Base-by-base conservation (phyloP, 2,888 invertebrate genomes). In the Pemphredon lugubris region DNA sequence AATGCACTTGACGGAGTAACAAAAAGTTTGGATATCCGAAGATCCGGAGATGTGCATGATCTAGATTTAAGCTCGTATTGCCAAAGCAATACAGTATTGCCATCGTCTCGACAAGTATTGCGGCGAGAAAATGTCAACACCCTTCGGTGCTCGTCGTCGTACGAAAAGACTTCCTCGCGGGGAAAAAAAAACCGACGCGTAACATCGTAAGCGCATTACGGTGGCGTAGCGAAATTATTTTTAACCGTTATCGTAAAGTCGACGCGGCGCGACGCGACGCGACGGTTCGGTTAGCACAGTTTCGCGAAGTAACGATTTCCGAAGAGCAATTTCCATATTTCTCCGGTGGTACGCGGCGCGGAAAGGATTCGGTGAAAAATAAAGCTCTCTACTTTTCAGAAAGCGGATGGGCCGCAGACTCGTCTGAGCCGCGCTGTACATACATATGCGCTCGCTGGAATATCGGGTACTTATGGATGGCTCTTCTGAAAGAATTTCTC, bases 281-380 rank as follows among this genome's bases (percentile, higher is more conserved):
- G n/a, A n/a, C 40, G 40, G 40, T 16, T 40, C 40, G 16, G 40
- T 40, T 40, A 40, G 40, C 40, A 40, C 40, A 5, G 11, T 40
- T 16, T 40, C 16, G 40, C 40, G 18, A 40, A 40, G 40, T 40
- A 40, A 40, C 40, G 40, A 40, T 40, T 40, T 40, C 40, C 40
- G 40, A 40, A 40, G 40, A 40, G 40, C 18, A 40, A 40, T 40
- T 40, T 40, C 40, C 40, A 40, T 40, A 40, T 40, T 40, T 40
- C 40, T 40, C 18, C 40, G 40, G 9, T 40, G 40, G 40, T 40
- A 40, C 40, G 18, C 40, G 40, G 16, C 40, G 40, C 16, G 40
- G 40, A 40, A 40, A 40, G 40, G 40, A 7, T 40, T 40, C 40
- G n/a, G 40, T 18, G 40, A 40, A 40, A 40, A 40, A 40, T 40